These are phyloP conservation scores for Camptogramma bilineatum DNA, from an alignment of 2,888 invertebrate species.

Conservation along the genomic window DNA sequence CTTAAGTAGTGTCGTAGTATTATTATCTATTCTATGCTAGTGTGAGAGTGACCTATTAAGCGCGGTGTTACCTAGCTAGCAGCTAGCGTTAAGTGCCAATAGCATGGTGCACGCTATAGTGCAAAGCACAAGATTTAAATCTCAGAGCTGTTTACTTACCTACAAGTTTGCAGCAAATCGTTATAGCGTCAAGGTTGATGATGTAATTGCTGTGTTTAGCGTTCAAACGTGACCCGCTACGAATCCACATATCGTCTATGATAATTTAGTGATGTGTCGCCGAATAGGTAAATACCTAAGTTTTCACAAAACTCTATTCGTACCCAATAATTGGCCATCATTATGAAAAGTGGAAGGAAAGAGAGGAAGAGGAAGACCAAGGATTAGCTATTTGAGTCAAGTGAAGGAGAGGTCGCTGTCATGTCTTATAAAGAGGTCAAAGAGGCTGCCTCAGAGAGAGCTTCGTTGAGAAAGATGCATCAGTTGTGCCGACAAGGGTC, in stretches of 20 bases:
- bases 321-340: too few species aligned
- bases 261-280: constrained; percentile 21
- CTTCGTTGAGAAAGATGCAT: too few species aligned
- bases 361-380: too few species aligned
- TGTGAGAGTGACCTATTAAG: constrained; percentile 24
- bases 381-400: too few species aligned
- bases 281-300: not conserved
- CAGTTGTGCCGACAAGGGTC: too few species aligned
- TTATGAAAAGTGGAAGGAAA: too few species aligned
- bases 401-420: too few species aligned
- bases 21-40: too few species aligned
- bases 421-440: too few species aligned
- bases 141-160: constrained; percentile 67
- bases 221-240: constrained; percentile 64
- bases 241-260: constrained; percentile 44
- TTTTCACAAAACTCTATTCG: not conserved
- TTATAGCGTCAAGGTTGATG: constrained; percentile 74
- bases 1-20: too few species aligned
- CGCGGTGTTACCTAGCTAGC: constrained; percentile 4
- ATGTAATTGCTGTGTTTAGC: constrained; percentile 83
- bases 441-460: too few species aligned
- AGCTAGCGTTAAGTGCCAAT: constrained; percentile 27
- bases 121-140: constrained; percentile 55
- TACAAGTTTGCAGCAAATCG: constrained; percentile 64
- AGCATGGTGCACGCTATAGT: constrained; percentile 44